Base-by-base conservation (phyloP, 2,888 invertebrate species). In the Lobophora halterata region DNA sequence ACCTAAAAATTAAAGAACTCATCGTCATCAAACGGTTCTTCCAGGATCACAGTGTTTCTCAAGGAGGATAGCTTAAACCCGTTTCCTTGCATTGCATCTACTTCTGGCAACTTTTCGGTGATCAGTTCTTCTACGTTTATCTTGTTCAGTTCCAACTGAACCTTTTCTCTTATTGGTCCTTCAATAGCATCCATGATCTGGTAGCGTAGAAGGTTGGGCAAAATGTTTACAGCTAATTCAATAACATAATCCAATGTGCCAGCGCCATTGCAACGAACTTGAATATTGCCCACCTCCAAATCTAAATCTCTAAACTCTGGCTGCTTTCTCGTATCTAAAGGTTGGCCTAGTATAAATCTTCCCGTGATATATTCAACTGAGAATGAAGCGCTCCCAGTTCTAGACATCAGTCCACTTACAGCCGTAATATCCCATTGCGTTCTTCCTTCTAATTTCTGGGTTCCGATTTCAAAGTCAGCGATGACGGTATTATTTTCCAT, bases 121-220 rank as follows among this genome's bases (percentile, higher is more conserved):
- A 96, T 93, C 37, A 92, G 72, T 46, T 91, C 88, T 65, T 95
- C 95, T 1, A 95, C 90, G 58, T 95, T 91, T 10, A 95, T 82
- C 58, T 90, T 90, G 64, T 95, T 90, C 21, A 95, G 76, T 57
- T 93, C 92, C 54, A 91, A 91, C 64, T 94, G 93, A 2, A 95
- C 83, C 43, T 92, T 90, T 52, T 91, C 89, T 65, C 90, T 93
- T 2, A 95, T 75, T 0, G 95, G 95, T 18, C 91, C 91, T 76
- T 96, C 95, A 19, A 96, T 69, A 0, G 95, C 94, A 62, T 95
- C 94, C 91, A 95, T 93, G 42, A 96, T 95, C 78, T 96, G 95
- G 67, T 95, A 95, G 34, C 97, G 90, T 44, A 97, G 79, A 25
- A 96, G 79, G 87, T 97, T 97, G 0, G 96, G 96, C 30, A 96